Percentiles rank a stretch among this genome's conserved stretches.
Conservation (phyloP, 2,888 invertebrate species). For the Sturmia bella region DNA sequence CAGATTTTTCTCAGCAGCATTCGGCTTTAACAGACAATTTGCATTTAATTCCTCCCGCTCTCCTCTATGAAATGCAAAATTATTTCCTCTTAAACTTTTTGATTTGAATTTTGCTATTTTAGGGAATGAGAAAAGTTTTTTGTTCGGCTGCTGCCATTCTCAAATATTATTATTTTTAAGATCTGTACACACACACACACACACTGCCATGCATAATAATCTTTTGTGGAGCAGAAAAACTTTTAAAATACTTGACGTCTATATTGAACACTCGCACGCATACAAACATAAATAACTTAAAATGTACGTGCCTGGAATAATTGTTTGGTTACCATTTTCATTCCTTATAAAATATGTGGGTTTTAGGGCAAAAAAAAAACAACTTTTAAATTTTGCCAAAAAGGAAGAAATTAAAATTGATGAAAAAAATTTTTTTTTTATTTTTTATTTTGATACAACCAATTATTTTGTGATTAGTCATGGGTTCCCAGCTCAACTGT, state of each 20-base stretch:
- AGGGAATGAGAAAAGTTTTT: background rate
- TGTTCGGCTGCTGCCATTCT: too few relatives aligned
- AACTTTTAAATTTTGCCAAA: slow-evolving; percentile 32
- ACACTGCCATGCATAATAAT: background rate
- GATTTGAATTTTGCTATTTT: slow-evolving; percentile 35
- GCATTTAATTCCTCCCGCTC: slow-evolving; percentile 41
- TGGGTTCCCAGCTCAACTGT: background rate
- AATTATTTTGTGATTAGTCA: background rate
- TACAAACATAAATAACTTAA: slow-evolving; percentile 9
- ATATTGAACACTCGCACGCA: slow-evolving; percentile 23
- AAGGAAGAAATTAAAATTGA: slow-evolving; percentile 17
- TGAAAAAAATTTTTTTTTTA: too few relatives aligned
- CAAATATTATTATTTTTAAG: too few relatives aligned
- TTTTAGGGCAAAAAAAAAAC: background rate
- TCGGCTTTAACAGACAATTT: slow-evolving; percentile 47
- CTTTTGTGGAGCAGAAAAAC: background rate
- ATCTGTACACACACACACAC: background rate
- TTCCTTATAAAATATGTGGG: background rate
- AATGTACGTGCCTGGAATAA: slow-evolving; percentile 52
- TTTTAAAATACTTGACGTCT: slow-evolving; percentile 44
- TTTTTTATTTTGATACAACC: slow-evolving; percentile 9
- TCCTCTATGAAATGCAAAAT: slow-evolving; percentile 22
- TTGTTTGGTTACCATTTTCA: slow-evolving; percentile 7
- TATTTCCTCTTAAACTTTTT: slow-evolving; percentile 40
- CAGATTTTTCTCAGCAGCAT: slow-evolving; percentile 3